Evolutionary conservation across 2,113 vertebrate genomes (phyloP).

Genomic region (Aramus guarauna): DNA sequence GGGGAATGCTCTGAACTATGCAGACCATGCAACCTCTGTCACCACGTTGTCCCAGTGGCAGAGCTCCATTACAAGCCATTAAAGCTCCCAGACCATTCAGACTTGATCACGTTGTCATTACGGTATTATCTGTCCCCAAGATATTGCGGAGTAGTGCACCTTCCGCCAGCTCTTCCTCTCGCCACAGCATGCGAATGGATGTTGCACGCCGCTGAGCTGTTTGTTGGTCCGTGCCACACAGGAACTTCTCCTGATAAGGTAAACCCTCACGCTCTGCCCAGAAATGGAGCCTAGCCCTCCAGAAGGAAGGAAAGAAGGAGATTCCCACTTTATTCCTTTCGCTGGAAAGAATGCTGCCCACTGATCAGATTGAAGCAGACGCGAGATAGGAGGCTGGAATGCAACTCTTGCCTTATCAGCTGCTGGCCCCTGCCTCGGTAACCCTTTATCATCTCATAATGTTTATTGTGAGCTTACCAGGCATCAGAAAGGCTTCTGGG

Average conservation of each 20-base stretch:
- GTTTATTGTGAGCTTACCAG: not conserved
- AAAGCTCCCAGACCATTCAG: not conserved
- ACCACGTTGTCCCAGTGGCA: not conserved
- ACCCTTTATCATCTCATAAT: not conserved
- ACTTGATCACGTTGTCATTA: not conserved
- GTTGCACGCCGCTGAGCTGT: not conserved
- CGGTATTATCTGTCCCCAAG: not conserved
- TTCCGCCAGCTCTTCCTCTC: not conserved
- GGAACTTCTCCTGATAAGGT: slow-evolving; percentile 20
- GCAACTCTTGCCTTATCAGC: slow-evolving; percentile 7
- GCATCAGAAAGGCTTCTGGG: not conserved
- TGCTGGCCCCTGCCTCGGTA: not conserved
- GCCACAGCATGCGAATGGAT: rapidly evolving
- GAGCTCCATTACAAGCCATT: not conserved
- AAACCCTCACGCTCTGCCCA: not conserved
- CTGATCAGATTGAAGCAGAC: slow-evolving; percentile 4
- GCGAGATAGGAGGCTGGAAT: not conserved
- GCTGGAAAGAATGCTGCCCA: slow-evolving; percentile 14
- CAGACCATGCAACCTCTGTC: not conserved
- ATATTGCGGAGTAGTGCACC: not conserved
- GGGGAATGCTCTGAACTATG: not conserved
- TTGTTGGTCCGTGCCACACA: not conserved
- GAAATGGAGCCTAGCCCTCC: not conserved
- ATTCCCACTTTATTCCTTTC: not conserved
- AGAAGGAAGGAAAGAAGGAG: not conserved